Evolutionary conservation across 2,113 vertebrate species (phyloP).

Genomic region (Copsychus sechellarum): DNA sequence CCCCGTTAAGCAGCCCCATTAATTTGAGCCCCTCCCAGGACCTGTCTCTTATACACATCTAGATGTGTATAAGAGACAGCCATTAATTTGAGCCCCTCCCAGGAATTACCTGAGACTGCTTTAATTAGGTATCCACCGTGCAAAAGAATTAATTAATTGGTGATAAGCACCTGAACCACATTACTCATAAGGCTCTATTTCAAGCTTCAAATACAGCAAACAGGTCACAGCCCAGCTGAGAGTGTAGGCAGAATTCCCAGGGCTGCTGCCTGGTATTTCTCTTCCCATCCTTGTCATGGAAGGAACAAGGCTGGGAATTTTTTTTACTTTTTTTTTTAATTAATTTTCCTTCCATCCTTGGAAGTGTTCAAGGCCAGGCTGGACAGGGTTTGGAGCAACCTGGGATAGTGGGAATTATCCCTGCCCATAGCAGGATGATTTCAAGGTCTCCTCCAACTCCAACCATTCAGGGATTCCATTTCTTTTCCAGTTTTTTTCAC

Average conservation of each 20-base stretch:
- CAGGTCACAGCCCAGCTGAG: neutral
- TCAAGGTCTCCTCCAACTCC: neutral
- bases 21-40: neutral
- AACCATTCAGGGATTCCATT: neutral
- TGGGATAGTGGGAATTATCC: neutral
- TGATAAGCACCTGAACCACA: slow-evolving; percentile 60
- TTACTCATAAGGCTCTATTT: slow-evolving; percentile 50
- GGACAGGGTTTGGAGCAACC: neutral
- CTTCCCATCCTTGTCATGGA: neutral
- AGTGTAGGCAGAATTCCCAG: neutral
- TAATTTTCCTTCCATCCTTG: neutral
- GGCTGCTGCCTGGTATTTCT: neutral
- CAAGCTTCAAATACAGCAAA: slow-evolving; percentile 68
- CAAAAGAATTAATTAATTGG: slow-evolving; percentile 75
- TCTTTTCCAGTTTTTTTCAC: neutral
- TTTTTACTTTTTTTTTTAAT: neutral
- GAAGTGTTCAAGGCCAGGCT: neutral
- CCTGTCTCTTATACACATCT: no score
- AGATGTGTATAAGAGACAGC: no score
- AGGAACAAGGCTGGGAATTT: neutral
- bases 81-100: neutral
- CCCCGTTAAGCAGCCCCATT: neutral
- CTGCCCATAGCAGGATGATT: neutral
- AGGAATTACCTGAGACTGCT: slow-evolving; percentile 44
- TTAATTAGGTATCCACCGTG: slow-evolving; percentile 70